phyloP scores from a whole-genome alignment of 2,113 vertebrate genomes.

The Gracilinanus agilis region DNA sequence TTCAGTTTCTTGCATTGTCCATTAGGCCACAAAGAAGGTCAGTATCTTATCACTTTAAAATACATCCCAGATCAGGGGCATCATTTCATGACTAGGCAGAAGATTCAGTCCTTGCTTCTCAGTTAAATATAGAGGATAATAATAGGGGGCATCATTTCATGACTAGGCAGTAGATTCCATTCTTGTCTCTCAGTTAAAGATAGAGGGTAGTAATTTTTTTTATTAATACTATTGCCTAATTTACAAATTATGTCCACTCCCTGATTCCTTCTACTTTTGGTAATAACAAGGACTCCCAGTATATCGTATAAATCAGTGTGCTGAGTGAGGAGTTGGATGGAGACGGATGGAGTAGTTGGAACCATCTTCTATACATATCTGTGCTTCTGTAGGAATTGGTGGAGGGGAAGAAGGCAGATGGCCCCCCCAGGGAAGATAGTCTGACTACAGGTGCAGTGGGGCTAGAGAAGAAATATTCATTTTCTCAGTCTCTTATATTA shows the following conservation, averaged over 20 bases:
- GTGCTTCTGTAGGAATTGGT: background rate
- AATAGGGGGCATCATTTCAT: background rate
- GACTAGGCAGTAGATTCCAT: background rate
- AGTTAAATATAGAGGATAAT: background rate
- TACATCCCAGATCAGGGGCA: background rate
- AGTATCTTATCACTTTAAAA: background rate
- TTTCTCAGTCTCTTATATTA: background rate
- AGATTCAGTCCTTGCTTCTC: background rate
- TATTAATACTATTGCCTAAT: background rate
- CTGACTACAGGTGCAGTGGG: background rate
- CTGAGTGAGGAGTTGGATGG: background rate
- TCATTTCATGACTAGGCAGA: background rate
- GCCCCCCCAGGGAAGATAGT: background rate
- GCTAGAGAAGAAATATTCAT: background rate
- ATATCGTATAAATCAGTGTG: background rate
- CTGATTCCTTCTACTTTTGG: background rate
- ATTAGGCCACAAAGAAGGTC: conserved; percentile 2
- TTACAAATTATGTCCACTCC: background rate
- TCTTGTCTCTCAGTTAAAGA: background rate
- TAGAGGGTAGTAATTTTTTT: background rate
- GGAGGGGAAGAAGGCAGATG: background rate
- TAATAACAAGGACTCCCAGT: background rate
- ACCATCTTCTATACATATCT: background rate
- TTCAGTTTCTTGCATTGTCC: background rate
- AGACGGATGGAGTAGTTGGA: background rate